Evolutionary conservation across 2,113 vertebrate species (phyloP), one percentile per base, ranked within the genome.

Genomic region (Microcebus ravelobensis): DNA sequence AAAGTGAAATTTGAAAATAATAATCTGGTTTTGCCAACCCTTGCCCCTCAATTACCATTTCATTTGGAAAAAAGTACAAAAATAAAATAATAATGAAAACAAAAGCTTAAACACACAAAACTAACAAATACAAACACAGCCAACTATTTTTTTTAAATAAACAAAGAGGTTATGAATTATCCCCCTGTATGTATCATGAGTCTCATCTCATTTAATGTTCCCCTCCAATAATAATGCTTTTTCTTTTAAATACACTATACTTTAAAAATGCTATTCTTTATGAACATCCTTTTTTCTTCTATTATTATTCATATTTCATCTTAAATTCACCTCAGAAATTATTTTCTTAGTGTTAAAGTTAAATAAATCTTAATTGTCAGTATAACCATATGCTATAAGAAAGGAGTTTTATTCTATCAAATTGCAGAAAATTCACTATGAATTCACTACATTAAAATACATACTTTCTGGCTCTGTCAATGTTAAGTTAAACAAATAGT

Each of bases 111-210:
- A 76, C 7, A 39, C 5, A 42, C 4, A 76, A 90, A 90, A 57
- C 7, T 70, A 61, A 55, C 18, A 86, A 42, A 59, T 67, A 27
- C 5, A 36, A 87, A 77, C 10, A 67, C 74, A 90, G 21, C 0
- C 34, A 70, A 68, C 29, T 76, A 63, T 57, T 57, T 68, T 70
- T 87, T 71, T 11, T 0, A 80, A 74, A 77, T 67, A 42, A 73
- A 31, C n/a, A 45, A 39, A 80, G 80, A 55, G 42, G 4, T 6
- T 29, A 59, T 71, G 70, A 6, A 34, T 45, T 68, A 80, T 74
- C 12, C 0, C 7, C 10, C 12, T 65, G 5, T n/a, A 18, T n/a
- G 17, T 18, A 63, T 31, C 21, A 31, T 0, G 6, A 57, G 31
- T 9, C 50, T 71, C 39, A 27, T 61, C 20, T 85, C 42, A 79